phyloP scores from a whole-genome alignment of 2,888 invertebrate genomes.

The Lasioglossum oenotherae region DNA sequence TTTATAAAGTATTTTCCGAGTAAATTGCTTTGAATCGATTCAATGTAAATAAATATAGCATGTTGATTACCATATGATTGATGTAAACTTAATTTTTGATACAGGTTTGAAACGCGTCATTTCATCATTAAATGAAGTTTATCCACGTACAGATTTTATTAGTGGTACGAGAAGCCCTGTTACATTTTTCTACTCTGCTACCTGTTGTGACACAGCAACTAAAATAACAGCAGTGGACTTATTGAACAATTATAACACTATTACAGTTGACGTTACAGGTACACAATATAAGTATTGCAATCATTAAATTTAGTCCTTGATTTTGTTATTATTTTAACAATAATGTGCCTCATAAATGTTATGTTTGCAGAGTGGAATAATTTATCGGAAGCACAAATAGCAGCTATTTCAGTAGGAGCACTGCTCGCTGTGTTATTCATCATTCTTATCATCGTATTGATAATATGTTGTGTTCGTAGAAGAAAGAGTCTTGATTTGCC shows the following conservation, averaged over 20 bases:
- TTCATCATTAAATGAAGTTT: constrained; percentile 85
- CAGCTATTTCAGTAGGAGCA: constrained; percentile 89
- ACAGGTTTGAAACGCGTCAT: constrained; percentile 78
- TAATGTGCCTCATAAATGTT: background rate
- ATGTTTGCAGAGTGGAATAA: constrained; percentile 84
- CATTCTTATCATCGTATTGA: constrained; percentile 86
- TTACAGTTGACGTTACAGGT: constrained; percentile 87
- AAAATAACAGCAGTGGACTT: constrained; percentile 89
- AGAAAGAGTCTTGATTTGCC: constrained; percentile 88
- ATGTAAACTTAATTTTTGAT: constrained; percentile 9
- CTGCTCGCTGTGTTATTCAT: constrained; percentile 88
- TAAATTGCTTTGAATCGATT: too few species aligned
- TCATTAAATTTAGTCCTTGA: background rate
- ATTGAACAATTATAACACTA: constrained; percentile 88
- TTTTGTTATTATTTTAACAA: background rate
- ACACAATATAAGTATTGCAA: constrained; percentile 47
- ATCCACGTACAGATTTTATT: constrained; percentile 87
- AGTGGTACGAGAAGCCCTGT: constrained; percentile 89
- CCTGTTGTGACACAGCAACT: constrained; percentile 90
- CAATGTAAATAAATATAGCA: background rate
- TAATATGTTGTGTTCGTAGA: constrained; percentile 87
- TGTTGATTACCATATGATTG: background rate
- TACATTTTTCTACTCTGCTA: constrained; percentile 88
- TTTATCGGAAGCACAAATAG: constrained; percentile 86
- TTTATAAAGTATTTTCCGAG: too few species aligned